Evolutionary conservation across 2,113 vertebrate genomes (phyloP), one percentile per base, ranked within the genome.

Genomic region (Brachyistius frenatus): DNA sequence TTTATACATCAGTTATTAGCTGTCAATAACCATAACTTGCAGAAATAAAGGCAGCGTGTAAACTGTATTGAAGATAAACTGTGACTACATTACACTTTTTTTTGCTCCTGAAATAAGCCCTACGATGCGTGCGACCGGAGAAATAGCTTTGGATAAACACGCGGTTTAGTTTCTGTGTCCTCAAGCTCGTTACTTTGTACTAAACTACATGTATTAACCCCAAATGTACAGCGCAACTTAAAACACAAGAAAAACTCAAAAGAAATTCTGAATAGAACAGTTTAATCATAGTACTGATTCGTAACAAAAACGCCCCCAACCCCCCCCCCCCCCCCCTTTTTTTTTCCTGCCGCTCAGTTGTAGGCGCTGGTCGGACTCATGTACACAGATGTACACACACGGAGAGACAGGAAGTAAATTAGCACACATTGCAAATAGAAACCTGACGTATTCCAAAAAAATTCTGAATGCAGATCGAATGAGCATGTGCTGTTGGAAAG

Each of bases 301-400:
- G 80, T 95, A 93, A 95, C 92, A 95, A 95, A 93, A 92, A 73
- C 77, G 23, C 23, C 53, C 78, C 63, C n/a, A n/a, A n/a, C n/a
- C 68, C 41, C 80, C 83, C 23, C 23, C 23, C 1, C 69, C 75
- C 78, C 5, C 67, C 86, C 84, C 63, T 8, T 41, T 30, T 15
- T 61, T 83, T 81, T 73, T 66, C 64, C 71, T 84, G 78, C 69
- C 61, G 7, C 76, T 87, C 78, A 80, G 89, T 57, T 78, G 57
- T 74, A 81, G 73, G 79, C 14, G 64, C 78, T 85, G 89, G 76
- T 90, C 69, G 87, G 63, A 83, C 78, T 62, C 56, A 70, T 88
- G 78, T 73, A 93, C 88, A 90, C 81, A 87, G 66, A 56, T 70
- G 84, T 88, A 87, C 87, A 93, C 88, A 93, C 35, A 81, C 79